Conservation (phyloP, 2,888 invertebrate genomes). For the Resseliella maxima region DNA sequence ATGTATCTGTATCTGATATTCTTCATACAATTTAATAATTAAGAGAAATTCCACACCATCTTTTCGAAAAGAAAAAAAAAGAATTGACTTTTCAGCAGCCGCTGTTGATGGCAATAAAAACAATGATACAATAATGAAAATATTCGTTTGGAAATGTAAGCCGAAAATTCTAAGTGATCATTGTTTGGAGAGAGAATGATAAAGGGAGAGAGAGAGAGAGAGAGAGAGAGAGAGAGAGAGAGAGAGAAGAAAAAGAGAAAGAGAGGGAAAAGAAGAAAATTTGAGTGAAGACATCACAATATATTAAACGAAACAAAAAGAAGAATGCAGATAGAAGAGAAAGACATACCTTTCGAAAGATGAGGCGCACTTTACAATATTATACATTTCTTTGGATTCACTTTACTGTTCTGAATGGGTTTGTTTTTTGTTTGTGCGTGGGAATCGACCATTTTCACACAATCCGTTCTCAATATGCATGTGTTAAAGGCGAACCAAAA, state of each 20-base stretch:
- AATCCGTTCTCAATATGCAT: background rate
- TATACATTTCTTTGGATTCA: background rate
- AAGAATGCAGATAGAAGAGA: background rate
- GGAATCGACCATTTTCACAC: conserved; percentile 53
- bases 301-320: background rate
- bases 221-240: no score
- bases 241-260: no score
- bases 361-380: background rate
- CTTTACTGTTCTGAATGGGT: background rate
- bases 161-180: background rate
- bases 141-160: background rate
- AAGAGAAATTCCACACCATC: background rate
- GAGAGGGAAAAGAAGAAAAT: no score
- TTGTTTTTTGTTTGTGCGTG: background rate
- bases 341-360: background rate
- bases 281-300: no score
- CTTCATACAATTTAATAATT: background rate
- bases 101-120: background rate
- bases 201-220: no score
- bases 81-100: background rate
- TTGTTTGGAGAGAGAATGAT: background rate
- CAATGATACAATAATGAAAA: background rate
- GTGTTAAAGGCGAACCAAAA: background rate
- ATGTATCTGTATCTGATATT: background rate
- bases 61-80: background rate